phyloP scores from a whole-genome alignment of 2,113 vertebrate species.

The Gobiocypris rarus region DNA sequence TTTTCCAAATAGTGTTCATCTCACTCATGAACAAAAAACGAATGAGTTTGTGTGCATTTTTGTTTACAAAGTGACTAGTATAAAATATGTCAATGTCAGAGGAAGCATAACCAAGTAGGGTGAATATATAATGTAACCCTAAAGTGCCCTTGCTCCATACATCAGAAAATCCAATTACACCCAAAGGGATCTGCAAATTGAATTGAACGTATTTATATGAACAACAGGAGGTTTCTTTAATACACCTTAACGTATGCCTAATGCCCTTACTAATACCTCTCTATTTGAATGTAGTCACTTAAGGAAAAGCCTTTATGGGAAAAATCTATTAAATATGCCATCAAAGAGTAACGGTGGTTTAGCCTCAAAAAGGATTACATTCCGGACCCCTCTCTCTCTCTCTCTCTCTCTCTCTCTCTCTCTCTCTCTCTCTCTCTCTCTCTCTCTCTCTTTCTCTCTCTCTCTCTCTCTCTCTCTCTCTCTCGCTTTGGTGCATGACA shows the following conservation, averaged over 20 bases:
- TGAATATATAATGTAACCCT: background rate
- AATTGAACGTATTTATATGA: conserved; percentile 85
- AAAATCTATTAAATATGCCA: conserved; percentile 68
- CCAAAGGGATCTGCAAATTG: conserved; percentile 88
- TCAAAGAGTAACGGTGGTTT: conserved; percentile 54
- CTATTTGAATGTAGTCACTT: conserved; percentile 69
- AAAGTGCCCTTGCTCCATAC: conserved; percentile 15
- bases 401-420: conserved; percentile 1
- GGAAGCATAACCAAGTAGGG: background rate
- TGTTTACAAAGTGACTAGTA: background rate
- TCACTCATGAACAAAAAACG: background rate
- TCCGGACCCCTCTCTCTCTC: conserved; percentile 12
- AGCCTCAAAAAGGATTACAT: conserved; percentile 54
- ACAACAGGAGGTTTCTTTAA: conserved; percentile 85
- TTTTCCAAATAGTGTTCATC: background rate
- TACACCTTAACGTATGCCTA: conserved; percentile 87
- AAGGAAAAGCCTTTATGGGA: conserved; percentile 74
- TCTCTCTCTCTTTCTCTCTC: no score
- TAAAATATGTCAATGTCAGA: no score
- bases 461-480: no score
- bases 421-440: conserved; percentile 1
- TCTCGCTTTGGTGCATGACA: conserved; percentile 40
- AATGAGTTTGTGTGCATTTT: background rate
- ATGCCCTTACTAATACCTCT: conserved; percentile 73
- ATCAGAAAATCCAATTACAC: conserved; percentile 86